Percentiles rank a stretch among this genome's conserved stretches.
phyloP scores from a whole-genome alignment of 2,113 vertebrate species.

The Bungarus multicinctus region DNA sequence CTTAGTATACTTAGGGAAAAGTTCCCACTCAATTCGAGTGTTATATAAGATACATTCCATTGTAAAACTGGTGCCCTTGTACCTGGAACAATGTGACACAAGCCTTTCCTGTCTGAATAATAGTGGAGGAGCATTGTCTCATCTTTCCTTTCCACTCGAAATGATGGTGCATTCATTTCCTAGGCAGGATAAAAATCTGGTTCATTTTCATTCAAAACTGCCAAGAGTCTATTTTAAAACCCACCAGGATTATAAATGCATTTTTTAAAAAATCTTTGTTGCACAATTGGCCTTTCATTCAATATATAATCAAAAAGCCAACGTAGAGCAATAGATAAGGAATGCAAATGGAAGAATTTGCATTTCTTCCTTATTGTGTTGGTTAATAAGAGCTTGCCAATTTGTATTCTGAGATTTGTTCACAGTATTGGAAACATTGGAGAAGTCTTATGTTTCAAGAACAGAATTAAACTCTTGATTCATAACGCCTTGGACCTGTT shows the following conservation, averaged over 20 bases:
- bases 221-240: neutral
- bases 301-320: neutral
- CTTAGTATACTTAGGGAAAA: neutral
- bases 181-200: slow-evolving; percentile 39
- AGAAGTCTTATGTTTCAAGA: neutral
- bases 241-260: neutral
- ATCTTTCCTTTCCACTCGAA: slow-evolving; percentile 70
- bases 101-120: slow-evolving; percentile 74
- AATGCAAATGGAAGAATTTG: neutral
- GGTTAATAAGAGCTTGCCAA: neutral
- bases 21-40: neutral
- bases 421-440: neutral
- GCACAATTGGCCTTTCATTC: neutral
- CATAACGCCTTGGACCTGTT: neutral
- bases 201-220: neutral
- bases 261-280: neutral
- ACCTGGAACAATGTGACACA: slow-evolving; percentile 76
- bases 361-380: neutral
- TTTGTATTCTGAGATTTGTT: neutral
- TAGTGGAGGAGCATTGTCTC: slow-evolving; percentile 73
- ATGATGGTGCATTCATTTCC: slow-evolving; percentile 79
- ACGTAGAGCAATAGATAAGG: neutral
- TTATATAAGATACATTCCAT: neutral
- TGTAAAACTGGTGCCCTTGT: neutral
- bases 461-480: neutral